A percentile compares a stretch with the other conserved stretches of the same genome.
These are phyloP conservation scores for Volucella inanis DNA, from an alignment of 2,888 invertebrate species.

Conservation along the genomic window DNA sequence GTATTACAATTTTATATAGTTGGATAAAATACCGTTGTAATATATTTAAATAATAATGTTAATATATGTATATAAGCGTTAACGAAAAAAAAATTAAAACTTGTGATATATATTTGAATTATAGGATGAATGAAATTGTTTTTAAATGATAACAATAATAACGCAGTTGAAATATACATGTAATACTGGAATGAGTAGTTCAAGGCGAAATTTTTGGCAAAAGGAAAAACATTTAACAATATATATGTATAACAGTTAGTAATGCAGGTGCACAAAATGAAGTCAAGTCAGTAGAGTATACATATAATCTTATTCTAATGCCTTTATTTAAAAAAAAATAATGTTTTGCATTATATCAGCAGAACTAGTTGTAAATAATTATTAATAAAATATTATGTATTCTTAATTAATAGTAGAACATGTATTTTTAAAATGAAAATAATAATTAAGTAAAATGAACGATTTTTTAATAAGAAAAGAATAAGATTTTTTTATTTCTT, in stretches of 20 bases:
- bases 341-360: constrained; percentile 29
- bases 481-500: not conserved
- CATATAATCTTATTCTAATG: constrained; percentile 25
- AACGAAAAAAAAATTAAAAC: constrained; percentile 38
- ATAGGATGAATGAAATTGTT: constrained; percentile 46
- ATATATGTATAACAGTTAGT: constrained; percentile 25
- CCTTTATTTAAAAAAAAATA: constrained; percentile 21
- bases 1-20: too few species aligned
- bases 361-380: constrained; percentile 51
- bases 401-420: constrained; percentile 23
- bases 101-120: constrained; percentile 66
- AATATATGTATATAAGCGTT: not conserved
- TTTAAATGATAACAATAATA: constrained; percentile 23
- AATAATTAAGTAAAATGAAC: constrained; percentile 42
- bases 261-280: constrained; percentile 48
- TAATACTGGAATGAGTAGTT: constrained; percentile 22
- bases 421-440: constrained; percentile 35
- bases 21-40: constrained; percentile 33
- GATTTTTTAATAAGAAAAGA: constrained; percentile 61
- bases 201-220: not conserved
- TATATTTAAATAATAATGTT: constrained; percentile 26
- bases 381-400: constrained; percentile 13
- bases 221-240: not conserved
- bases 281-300: constrained; percentile 46
- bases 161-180: constrained; percentile 33